phyloP scores from a whole-genome alignment of 2,113 vertebrate species.

The Plestiodon gilberti region DNA sequence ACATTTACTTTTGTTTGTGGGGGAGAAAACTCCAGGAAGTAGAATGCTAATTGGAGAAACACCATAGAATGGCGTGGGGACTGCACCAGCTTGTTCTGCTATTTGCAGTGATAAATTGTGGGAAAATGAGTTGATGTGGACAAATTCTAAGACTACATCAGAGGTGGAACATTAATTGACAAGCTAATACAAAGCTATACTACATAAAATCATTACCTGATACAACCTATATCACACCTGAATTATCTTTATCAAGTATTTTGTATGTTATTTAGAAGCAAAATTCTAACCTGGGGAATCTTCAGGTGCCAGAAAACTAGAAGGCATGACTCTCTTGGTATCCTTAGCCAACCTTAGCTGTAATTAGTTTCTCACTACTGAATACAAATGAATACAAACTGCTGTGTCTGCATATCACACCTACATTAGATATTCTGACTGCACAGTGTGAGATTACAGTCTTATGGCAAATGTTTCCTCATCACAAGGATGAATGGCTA shows the following conservation, averaged over 20 bases:
- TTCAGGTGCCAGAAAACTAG: neutral
- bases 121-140: neutral
- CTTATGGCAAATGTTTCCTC: constrained; percentile 51
- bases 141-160: neutral
- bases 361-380: constrained; percentile 31
- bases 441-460: constrained; percentile 39
- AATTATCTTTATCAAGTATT: neutral
- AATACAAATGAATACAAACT: constrained; percentile 41
- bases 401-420: constrained; percentile 51
- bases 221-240: neutral
- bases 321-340: neutral
- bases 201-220: neutral
- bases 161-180: neutral
- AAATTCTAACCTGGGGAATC: neutral
- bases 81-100: neutral
- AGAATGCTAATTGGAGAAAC: neutral
- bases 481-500: neutral
- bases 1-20: neutral
- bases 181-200: neutral
- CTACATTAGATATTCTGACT: constrained; percentile 54
- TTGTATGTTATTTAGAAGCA: neutral
- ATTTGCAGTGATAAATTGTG: neutral
- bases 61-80: neutral
- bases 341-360: constrained; percentile 62
- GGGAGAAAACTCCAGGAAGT: neutral